These are phyloP conservation scores for Arremon aurantiirostris DNA, from an alignment of 2,797 vertebrate species.

Conservation along the genomic window DNA sequence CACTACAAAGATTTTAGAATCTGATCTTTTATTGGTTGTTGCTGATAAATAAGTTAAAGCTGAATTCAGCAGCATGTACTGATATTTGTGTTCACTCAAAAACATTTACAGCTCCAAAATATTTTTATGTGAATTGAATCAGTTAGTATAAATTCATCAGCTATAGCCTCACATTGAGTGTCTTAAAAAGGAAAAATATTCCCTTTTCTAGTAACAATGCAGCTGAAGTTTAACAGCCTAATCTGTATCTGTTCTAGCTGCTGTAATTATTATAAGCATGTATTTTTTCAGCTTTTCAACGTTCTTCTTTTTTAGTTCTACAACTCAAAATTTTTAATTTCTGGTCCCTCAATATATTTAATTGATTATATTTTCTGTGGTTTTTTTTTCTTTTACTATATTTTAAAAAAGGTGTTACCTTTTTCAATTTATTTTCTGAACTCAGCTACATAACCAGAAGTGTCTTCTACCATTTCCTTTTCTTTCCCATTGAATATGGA, in stretches of 20 bases:
- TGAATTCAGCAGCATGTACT: background rate
- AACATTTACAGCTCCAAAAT: background rate
- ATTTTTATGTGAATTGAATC: background rate
- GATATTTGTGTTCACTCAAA: background rate
- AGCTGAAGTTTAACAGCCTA: background rate
- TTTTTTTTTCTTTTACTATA: background rate
- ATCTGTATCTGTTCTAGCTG: background rate
- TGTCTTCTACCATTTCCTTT: background rate
- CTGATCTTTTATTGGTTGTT: background rate
- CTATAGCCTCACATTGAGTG: background rate
- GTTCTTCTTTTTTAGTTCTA: background rate
- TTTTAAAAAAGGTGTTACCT: fast-evolving
- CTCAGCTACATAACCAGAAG: background rate
- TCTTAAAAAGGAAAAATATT: background rate
- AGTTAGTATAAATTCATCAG: background rate
- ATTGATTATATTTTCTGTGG: background rate
- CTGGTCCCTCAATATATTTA: background rate
- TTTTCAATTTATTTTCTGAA: background rate
- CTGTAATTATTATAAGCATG: background rate
- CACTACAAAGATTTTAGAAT: background rate
- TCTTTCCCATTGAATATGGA: background rate
- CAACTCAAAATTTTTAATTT: background rate
- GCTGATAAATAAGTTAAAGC: background rate
- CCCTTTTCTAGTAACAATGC: background rate
- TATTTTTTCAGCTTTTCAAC: background rate